phyloP scores from a whole-genome alignment of 2,797 vertebrate genomes.

The Crenichthys baileyi region DNA sequence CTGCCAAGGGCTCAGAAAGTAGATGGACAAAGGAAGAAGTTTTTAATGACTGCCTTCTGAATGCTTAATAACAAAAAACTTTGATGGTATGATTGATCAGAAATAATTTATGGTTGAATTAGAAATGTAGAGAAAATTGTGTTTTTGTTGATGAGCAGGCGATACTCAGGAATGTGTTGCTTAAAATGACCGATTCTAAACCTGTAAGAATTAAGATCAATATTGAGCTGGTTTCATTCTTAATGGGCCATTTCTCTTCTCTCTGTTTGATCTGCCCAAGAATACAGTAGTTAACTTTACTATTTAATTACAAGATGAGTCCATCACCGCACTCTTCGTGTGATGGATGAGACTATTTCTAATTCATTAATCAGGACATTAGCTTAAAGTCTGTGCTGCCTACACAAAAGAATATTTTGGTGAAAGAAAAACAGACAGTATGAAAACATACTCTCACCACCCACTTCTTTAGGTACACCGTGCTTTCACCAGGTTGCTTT shows the following conservation, averaged over 20 bases:
- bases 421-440: background rate
- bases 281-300: background rate
- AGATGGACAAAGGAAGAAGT: background rate
- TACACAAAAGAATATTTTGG: background rate
- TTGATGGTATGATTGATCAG: background rate
- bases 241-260: too few species aligned
- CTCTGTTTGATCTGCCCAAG: background rate
- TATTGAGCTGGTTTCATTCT: background rate
- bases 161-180: background rate
- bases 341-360: background rate
- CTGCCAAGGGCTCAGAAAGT: background rate
- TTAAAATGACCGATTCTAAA: background rate
- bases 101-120: too few species aligned
- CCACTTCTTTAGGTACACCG: background rate
- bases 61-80: background rate
- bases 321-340: background rate
- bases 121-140: background rate
- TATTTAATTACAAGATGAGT: background rate
- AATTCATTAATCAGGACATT: background rate
- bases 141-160: background rate
- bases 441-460: background rate
- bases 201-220: background rate
- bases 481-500: background rate
- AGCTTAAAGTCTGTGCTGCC: background rate
- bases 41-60: background rate